Evolutionary conservation across 2,797 vertebrate species (phyloP).

Genomic region (Alfaro cultratus): DNA sequence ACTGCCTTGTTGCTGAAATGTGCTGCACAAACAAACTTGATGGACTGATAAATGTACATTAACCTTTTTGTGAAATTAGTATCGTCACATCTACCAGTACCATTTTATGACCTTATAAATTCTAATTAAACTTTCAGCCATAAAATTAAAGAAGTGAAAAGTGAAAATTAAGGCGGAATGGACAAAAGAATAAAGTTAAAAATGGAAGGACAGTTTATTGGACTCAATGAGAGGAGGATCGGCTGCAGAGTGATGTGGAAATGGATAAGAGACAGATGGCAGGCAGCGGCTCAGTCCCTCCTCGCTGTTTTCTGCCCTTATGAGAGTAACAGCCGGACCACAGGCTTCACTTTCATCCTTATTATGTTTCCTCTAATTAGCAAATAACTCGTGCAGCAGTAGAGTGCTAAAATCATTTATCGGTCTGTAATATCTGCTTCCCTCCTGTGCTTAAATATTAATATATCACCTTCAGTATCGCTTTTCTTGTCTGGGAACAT

Average conservation of each 20-base stretch:
- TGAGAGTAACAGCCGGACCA: slow-evolving; percentile 24
- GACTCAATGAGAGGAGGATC: slow-evolving; percentile 3
- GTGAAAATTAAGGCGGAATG: not conserved
- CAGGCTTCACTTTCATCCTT: slow-evolving; percentile 9
- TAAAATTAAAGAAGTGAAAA: not conserved
- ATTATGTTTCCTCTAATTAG: slow-evolving; percentile 17
- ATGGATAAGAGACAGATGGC: slow-evolving; percentile 62
- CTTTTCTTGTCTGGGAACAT: slow-evolving; percentile 30
- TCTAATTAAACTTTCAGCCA: not conserved
- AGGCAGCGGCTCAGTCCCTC: slow-evolving; percentile 49
- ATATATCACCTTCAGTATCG: slow-evolving; percentile 36
- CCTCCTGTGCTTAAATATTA: not conserved
- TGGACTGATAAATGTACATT: too few species aligned
- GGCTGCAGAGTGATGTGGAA: slow-evolving; percentile 17
- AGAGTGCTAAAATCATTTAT: not conserved
- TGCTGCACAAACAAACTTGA: too few species aligned
- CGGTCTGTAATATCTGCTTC: not conserved
- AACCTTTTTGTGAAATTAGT: too few species aligned
- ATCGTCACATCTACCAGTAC: not conserved
- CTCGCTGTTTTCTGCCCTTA: slow-evolving; percentile 37
- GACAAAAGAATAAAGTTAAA: slow-evolving; percentile 9
- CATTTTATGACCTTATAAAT: not conserved
- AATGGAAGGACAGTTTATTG: not conserved
- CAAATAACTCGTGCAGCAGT: not conserved
- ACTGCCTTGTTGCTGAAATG: too few species aligned